Percentiles rank a stretch among this genome's conserved stretches.
Conservation (phyloP, 2,888 invertebrate genomes). For the Amphipyra tragopoginis region DNA sequence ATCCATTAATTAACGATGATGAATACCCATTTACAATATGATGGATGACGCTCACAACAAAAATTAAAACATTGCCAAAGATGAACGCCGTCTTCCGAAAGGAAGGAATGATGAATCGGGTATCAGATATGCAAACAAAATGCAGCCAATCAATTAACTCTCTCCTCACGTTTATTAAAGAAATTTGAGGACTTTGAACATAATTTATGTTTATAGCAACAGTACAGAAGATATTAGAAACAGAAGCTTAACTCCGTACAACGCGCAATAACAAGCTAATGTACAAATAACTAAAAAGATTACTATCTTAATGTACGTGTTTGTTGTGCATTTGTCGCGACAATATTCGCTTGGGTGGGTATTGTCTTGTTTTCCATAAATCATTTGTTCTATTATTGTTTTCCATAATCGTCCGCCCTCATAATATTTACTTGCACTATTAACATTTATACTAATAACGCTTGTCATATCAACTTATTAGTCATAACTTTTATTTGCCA, state of each 20-base stretch:
- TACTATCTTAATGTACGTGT: too few species aligned
- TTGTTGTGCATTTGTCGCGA: too few species aligned
- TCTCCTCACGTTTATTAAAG: slow-evolving; percentile 57
- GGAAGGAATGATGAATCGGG: slow-evolving; percentile 77
- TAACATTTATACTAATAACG: too few species aligned
- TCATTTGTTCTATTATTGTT: too few species aligned
- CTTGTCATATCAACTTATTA: too few species aligned
- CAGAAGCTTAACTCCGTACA: slow-evolving; percentile 26
- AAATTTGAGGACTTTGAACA: slow-evolving; percentile 62
- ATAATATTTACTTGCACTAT: too few species aligned
- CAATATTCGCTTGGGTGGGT: too few species aligned
- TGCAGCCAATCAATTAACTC: slow-evolving; percentile 75
- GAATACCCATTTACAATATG: slow-evolving; percentile 43
- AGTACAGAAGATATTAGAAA: background rate
- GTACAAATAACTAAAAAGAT: too few species aligned
- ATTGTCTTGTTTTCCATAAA: too few species aligned
- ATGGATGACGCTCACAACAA: slow-evolving; percentile 53
- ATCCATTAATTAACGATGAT: slow-evolving; percentile 32
- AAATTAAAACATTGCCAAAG: slow-evolving; percentile 46
- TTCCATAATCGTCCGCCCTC: too few species aligned
- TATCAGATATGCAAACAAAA: slow-evolving; percentile 82
- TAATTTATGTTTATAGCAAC: slow-evolving; percentile 17
- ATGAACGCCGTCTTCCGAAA: slow-evolving; percentile 43
- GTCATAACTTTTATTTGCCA: too few species aligned
- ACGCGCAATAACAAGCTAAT: too few species aligned